Conservation (phyloP, 2,888 invertebrate species). For the Chrysomela aeneicollis region DNA sequence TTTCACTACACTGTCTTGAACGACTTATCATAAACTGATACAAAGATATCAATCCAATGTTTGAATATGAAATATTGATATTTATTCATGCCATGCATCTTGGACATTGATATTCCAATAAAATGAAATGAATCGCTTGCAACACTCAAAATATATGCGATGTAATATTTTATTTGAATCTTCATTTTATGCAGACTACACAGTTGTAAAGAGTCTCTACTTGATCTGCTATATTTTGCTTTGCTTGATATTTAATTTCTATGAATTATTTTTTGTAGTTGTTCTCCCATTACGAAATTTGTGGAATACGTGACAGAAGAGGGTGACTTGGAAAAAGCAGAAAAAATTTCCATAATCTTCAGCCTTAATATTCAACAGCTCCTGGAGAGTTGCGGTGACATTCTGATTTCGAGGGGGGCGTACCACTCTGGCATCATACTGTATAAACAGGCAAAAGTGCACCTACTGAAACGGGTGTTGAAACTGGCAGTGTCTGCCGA, state of each 20-base stretch:
- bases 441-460: slow-evolving; percentile 71
- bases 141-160: too few relatives aligned
- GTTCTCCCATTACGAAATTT: slow-evolving; percentile 64
- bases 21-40: too few relatives aligned
- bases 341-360: slow-evolving; percentile 67
- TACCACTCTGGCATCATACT: slow-evolving; percentile 80
- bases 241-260: neutral
- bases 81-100: too few relatives aligned
- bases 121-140: too few relatives aligned
- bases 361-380: slow-evolving; percentile 71
- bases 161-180: too few relatives aligned
- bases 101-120: too few relatives aligned
- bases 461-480: slow-evolving; percentile 65
- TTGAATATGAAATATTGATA: too few relatives aligned
- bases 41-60: too few relatives aligned
- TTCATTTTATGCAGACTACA: too few relatives aligned
- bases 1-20: too few relatives aligned
- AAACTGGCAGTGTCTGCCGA: slow-evolving; percentile 71
- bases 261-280: slow-evolving; percentile 45
- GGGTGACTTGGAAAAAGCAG: slow-evolving; percentile 66
- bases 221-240: too few relatives aligned
- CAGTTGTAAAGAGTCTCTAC: too few relatives aligned
- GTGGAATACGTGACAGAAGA: slow-evolving; percentile 66
- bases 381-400: slow-evolving; percentile 83
- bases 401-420: slow-evolving; percentile 76